Evolutionary conservation across 2,888 invertebrate species (phyloP).

Genomic region (Torymus aiolomorphi): DNA sequence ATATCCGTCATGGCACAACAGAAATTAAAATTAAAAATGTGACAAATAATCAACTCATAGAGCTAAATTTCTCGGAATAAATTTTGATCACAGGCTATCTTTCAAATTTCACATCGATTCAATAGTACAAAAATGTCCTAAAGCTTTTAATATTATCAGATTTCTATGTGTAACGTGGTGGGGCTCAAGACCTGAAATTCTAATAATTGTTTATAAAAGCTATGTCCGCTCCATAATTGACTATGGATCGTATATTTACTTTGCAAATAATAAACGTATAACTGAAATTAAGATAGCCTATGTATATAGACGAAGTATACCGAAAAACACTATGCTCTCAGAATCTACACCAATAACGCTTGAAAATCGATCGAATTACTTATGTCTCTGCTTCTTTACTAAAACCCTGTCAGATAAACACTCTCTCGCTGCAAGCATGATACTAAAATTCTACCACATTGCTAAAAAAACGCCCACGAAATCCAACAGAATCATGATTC

Average conservation of each 20-base stretch:
- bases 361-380: background rate
- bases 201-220: constrained; percentile 4
- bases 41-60: background rate
- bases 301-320: background rate
- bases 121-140: no score
- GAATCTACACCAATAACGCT: background rate
- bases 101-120: background rate
- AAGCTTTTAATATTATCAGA: no score
- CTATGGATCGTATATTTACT: background rate
- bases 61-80: background rate
- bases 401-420: no score
- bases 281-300: background rate
- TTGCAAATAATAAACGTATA: no score
- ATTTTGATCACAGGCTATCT: background rate
- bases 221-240: constrained; percentile 1
- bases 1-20: background rate
- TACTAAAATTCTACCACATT: no score
- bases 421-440: no score
- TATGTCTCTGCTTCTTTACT: background rate
- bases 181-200: background rate
- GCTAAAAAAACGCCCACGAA: no score
- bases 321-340: background rate
- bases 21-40: background rate
- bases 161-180: no score
- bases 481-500: no score